Evolutionary conservation across 2,888 invertebrate genomes (phyloP), one percentile per base, ranked within the genome.

Genomic region (Zootermopsis nevadensis): DNA sequence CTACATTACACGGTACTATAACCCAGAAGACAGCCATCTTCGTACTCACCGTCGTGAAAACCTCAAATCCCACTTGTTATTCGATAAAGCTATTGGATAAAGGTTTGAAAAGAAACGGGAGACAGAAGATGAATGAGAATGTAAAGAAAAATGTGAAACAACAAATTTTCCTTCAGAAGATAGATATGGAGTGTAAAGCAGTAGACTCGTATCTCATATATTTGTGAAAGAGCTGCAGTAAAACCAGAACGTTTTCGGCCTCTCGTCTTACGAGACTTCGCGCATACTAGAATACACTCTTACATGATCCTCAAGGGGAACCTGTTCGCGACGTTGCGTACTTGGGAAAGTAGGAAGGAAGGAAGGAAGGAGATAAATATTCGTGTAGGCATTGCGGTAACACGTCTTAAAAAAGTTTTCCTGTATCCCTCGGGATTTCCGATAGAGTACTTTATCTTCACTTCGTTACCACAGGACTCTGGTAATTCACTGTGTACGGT

Each of bases 381-480:
- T 31, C 69, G 24, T 69, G 69, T 33, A 69, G 69, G 69, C 69
- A 69, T 31, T 69, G 69, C 69, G 69, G 69, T 31, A 69, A 31
- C 31, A 69, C 31, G 33, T 69, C 33, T 33, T 69, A 33, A 33
- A 69, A 69, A 69, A 19, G 7, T 69, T 69, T 69, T 10, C 6
- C 33, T 10, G 0, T 22, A 0, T 15, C 69, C 69, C 33, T 69
- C 30, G 69, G 69, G 31, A 33, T 15, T 30, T 22, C 33, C 31
- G 69, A 33, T 67, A 67, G 30, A 30, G 30, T 67, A 67, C 67
- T 67, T 69, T 69, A 33, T 69, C 69, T 33, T 69, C 69, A 69
- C 69, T 33, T 69, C 69, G 69, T 33, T 33, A 69, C 69, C 69
- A 33, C 69, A 69, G 69, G 31, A 69, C 3, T 22, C 69, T 69